phyloP scores from a whole-genome alignment of 2,888 invertebrate genomes.

The Mystacides longicornis region DNA sequence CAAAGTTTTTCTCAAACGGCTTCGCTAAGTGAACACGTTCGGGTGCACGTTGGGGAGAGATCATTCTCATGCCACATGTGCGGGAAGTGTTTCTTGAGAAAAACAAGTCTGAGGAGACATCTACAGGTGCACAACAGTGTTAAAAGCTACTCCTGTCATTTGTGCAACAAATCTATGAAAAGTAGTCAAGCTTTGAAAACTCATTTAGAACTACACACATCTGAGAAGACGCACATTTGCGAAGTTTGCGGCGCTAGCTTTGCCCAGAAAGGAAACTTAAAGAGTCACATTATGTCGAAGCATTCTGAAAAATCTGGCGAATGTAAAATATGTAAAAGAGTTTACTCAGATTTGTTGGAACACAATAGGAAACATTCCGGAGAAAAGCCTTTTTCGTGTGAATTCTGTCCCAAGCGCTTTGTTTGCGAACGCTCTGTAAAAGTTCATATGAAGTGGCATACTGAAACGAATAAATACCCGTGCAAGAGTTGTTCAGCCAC shows the following conservation, averaged over 20 bases:
- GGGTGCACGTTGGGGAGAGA: constrained; percentile 30
- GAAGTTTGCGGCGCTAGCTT: constrained; percentile 44
- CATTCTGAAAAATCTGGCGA: constrained; percentile 52
- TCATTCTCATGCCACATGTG: constrained; percentile 18
- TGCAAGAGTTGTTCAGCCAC: constrained; percentile 40
- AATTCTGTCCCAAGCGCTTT: constrained; percentile 37
- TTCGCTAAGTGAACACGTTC: constrained; percentile 33
- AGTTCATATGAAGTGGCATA: constrained; percentile 40
- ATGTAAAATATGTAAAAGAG: constrained; percentile 47
- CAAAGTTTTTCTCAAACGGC: constrained; percentile 37
- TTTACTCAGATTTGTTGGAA: constrained; percentile 46
- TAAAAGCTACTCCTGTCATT: constrained; percentile 16
- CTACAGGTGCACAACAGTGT: constrained; percentile 11
- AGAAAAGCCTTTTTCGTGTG: constrained; percentile 42
- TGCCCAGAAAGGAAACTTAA: constrained; percentile 48
- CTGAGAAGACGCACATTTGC: constrained; percentile 40
- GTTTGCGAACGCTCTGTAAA: constrained; percentile 37
- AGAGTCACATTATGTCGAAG: constrained; percentile 46
- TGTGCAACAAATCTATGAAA: constrained; percentile 21
- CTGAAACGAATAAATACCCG: constrained; percentile 38
- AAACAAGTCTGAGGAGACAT: constrained; percentile 11
- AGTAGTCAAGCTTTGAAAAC: constrained; percentile 10
- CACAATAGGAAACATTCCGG: constrained; percentile 54
- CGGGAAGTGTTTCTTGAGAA: constrained; percentile 15
- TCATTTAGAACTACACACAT: constrained; percentile 32